Conservation (phyloP, 2,888 invertebrate species). For the Ephialtes manifestator region DNA sequence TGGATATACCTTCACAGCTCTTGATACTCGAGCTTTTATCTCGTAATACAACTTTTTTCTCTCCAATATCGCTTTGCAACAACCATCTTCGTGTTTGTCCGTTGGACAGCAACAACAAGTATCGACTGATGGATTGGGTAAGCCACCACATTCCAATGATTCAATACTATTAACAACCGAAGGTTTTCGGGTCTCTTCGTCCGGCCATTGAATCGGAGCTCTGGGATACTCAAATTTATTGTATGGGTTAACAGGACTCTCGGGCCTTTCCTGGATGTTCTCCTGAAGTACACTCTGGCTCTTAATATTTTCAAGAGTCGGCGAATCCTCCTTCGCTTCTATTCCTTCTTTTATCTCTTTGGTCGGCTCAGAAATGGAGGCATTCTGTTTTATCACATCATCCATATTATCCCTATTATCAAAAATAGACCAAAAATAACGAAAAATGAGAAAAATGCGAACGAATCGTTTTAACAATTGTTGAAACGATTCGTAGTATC, state of each 20-base stretch:
- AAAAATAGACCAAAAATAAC: background rate
- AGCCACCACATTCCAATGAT: slow-evolving; percentile 71
- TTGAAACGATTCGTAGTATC: too few species aligned
- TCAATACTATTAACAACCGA: slow-evolving; percentile 62
- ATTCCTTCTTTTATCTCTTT: slow-evolving; percentile 39
- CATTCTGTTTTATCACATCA: slow-evolving; percentile 34
- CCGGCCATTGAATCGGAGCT: slow-evolving; percentile 69
- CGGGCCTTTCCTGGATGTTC: slow-evolving; percentile 62
- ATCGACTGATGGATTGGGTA: slow-evolving; percentile 71
- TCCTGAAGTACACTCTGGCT: slow-evolving; percentile 18
- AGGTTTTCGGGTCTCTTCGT: slow-evolving; percentile 66
- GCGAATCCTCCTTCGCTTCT: slow-evolving; percentile 12
- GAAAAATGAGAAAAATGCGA: too few species aligned
- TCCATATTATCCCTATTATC: slow-evolving; percentile 39
- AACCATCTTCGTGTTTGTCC: slow-evolving; percentile 70
- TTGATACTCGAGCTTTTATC: slow-evolving; percentile 78
- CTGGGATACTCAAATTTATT: slow-evolving; percentile 74
- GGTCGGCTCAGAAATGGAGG: background rate
- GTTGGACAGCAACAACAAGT: slow-evolving; percentile 72
- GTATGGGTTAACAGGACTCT: slow-evolving; percentile 79
- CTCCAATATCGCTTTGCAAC: slow-evolving; percentile 69
- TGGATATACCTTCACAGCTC: slow-evolving; percentile 76
- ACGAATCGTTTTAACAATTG: background rate
- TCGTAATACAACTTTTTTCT: slow-evolving; percentile 74
- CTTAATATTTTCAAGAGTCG: slow-evolving; percentile 29